Conservation (phyloP, 2,797 vertebrate genomes). For the Ceryle rudis region DNA sequence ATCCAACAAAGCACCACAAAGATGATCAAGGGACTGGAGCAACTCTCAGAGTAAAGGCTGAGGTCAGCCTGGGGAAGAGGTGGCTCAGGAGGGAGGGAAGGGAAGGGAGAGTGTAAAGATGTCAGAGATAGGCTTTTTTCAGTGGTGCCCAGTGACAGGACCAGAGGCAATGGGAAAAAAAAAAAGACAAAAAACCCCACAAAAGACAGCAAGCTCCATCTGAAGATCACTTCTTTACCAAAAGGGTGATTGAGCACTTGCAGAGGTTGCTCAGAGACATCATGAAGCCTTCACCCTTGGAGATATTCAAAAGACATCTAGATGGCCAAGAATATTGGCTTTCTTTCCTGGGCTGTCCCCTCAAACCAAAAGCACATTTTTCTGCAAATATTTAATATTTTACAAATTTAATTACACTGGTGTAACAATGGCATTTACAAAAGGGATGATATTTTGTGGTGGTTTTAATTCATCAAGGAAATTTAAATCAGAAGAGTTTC, state of each 20-base stretch:
- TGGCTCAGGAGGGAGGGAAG: too few relatives aligned
- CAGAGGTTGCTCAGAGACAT: neutral
- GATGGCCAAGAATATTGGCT: neutral
- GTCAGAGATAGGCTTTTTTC: too few relatives aligned
- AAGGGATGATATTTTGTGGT: neutral
- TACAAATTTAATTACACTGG: neutral
- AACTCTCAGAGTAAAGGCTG: neutral
- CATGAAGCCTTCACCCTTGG: neutral
- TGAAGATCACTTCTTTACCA: neutral
- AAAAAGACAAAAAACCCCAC: too few relatives aligned
- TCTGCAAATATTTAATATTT: neutral
- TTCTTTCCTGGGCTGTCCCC: neutral
- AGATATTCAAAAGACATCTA: neutral
- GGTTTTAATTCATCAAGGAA: neutral
- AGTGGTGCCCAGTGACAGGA: too few relatives aligned
- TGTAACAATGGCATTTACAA: neutral
- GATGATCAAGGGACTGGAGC: neutral
- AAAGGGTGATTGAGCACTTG: rapidly evolving
- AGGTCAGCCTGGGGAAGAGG: neutral
- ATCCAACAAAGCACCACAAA: neutral
- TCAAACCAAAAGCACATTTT: neutral
- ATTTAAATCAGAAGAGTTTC: neutral
- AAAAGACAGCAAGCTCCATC: neutral
- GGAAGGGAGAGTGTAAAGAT: too few relatives aligned
- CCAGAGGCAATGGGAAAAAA: neutral